These are phyloP conservation scores for Drosophila neutralis DNA, from an alignment of 2,888 invertebrate genomes.

Conservation along the genomic window DNA sequence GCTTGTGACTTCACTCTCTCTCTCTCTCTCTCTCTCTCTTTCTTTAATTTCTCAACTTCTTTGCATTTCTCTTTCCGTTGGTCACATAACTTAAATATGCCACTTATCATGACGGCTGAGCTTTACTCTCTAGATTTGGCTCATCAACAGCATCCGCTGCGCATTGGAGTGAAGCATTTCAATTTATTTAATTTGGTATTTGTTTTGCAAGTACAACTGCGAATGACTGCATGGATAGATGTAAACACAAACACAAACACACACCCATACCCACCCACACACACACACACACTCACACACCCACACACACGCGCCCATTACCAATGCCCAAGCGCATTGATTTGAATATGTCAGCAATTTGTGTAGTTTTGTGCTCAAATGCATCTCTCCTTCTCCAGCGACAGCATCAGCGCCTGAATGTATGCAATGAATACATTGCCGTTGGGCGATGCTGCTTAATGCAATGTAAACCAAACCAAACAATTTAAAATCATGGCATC, in stretches of 20 bases:
- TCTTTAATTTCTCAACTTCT: background rate
- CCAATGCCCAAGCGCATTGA: slow-evolving; percentile 70
- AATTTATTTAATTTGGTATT: slow-evolving; percentile 74
- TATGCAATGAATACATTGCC: slow-evolving; percentile 44
- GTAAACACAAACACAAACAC: slow-evolving; percentile 37
- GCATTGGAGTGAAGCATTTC: slow-evolving; percentile 41
- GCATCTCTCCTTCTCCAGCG: slow-evolving; percentile 29
- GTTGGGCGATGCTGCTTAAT: slow-evolving; percentile 62
- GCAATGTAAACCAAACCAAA: slow-evolving; percentile 81
- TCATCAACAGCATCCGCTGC: slow-evolving; percentile 31
- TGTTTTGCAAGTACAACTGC: slow-evolving; percentile 64
- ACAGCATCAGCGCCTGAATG: slow-evolving; percentile 22
- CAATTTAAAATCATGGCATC: slow-evolving; percentile 78
- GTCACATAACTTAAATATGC: slow-evolving; percentile 40
- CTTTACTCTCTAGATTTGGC: background rate
- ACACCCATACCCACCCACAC: slow-evolving; percentile 18
- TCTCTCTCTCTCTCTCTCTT: background rate
- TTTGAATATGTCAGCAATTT: slow-evolving; percentile 81
- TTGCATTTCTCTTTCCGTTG: slow-evolving; percentile 6
- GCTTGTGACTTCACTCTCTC: background rate
- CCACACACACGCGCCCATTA: slow-evolving; percentile 31
- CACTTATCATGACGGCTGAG: slow-evolving; percentile 30
- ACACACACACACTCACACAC: slow-evolving; percentile 12
- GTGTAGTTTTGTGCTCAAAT: slow-evolving; percentile 78
- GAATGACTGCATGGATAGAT: slow-evolving; percentile 41